Evolutionary conservation across 1,140 invertebrate species (phyloP).

Genomic region (Drosophila malerkotliana): DNA sequence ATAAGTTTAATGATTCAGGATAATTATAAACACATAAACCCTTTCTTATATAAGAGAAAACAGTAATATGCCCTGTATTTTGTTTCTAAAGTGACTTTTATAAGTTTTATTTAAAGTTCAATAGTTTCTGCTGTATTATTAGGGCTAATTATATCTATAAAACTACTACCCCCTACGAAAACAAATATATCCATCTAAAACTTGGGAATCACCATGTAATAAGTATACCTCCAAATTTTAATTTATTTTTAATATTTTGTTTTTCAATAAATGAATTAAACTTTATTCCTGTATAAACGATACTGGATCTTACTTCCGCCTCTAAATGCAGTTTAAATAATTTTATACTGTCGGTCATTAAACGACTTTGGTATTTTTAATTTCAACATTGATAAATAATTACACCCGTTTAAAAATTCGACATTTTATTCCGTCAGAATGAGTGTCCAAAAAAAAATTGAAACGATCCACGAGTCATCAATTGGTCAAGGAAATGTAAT

Average conservation of each 20-base stretch:
- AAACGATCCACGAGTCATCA: conserved; percentile 1
- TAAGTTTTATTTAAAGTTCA: no score
- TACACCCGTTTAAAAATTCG: conserved; percentile 10
- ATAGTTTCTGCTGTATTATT: no score
- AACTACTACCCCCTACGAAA: no score
- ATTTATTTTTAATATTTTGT: neutral
- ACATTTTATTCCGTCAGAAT: conserved; percentile 15
- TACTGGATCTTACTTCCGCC: neutral
- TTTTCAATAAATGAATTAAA: neutral
- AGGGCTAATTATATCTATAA: no score
- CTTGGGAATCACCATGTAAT: no score
- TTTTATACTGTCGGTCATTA: conserved; percentile 3
- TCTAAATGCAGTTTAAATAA: neutral
- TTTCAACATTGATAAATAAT: conserved; percentile 26
- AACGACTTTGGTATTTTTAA: conserved; percentile 7
- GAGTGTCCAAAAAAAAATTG: conserved; percentile 8
- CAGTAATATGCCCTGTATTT: no score
- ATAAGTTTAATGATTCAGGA: neutral
- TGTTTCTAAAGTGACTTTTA: no score
- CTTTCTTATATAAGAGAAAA: no score
- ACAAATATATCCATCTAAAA: no score
- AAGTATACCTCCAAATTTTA: no score
- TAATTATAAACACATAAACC: neutral
- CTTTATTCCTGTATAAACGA: neutral
- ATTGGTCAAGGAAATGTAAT: conserved; percentile 48